Evolutionary conservation across 2,888 invertebrate species (phyloP).

Genomic region (Uloborus plumipes): DNA sequence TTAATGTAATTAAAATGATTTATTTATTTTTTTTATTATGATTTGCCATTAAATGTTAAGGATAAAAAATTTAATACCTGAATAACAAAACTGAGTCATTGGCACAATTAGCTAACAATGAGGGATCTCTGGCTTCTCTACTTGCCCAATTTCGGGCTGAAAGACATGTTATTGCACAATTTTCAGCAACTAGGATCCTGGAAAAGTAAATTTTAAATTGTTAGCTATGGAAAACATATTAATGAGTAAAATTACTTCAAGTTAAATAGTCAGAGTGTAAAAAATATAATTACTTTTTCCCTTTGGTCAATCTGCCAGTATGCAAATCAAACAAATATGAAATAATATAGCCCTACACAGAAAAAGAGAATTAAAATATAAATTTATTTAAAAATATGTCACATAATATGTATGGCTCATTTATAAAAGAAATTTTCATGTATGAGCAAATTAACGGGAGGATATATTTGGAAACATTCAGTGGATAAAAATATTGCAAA

Average conservation of each 20-base stretch:
- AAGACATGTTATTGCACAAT: slow-evolving; percentile 80
- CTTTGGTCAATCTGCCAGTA: slow-evolving; percentile 79
- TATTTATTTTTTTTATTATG: no score
- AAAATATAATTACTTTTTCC: slow-evolving; percentile 74
- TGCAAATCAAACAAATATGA: slow-evolving; percentile 80
- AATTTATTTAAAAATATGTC: background rate
- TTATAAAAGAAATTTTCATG: no score
- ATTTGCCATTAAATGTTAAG: background rate
- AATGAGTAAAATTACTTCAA: background rate
- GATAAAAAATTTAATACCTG: slow-evolving; percentile 69
- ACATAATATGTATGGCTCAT: no score
- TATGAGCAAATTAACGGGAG: background rate
- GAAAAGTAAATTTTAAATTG: background rate
- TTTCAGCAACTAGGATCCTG: slow-evolving; percentile 75
- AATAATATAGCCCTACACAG: slow-evolving; percentile 76
- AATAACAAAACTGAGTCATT: slow-evolving; percentile 82
- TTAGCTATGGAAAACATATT: background rate
- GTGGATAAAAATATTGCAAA: background rate
- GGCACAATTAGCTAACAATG: slow-evolving; percentile 83
- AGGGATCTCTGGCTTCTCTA: slow-evolving; percentile 80
- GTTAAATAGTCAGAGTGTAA: background rate
- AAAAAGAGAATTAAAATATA: slow-evolving; percentile 14
- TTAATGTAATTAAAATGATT: no score
- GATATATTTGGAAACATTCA: background rate
- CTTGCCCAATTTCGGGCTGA: slow-evolving; percentile 87